phyloP scores from a whole-genome alignment of 2,113 vertebrate genomes.

The Recurvirostra avosetta region DNA sequence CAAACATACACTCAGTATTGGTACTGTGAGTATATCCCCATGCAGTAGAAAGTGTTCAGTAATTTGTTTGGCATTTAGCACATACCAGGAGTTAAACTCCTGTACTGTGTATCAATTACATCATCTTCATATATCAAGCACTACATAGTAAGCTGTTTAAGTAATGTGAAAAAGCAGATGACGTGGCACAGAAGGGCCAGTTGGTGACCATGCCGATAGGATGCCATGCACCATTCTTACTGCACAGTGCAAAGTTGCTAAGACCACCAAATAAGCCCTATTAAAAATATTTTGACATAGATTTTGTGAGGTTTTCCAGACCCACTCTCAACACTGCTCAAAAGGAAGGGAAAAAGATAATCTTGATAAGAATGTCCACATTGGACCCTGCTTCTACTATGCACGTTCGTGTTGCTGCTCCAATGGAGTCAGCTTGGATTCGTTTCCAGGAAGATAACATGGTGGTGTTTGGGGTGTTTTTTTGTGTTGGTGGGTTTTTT shows the following conservation, averaged over 20 bases:
- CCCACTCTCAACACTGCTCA: constrained; percentile 13
- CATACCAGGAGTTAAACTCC: not conserved
- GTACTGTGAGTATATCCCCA: not conserved
- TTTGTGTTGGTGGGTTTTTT: not conserved
- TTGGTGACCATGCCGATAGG: not conserved
- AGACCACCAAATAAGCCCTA: not conserved
- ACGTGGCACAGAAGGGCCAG: not conserved
- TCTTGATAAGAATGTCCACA: not conserved
- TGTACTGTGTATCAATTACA: not conserved
- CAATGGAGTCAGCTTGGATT: constrained; percentile 39
- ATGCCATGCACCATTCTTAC: not conserved
- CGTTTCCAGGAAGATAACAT: not conserved
- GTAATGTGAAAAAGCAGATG: not conserved
- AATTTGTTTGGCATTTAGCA: not conserved
- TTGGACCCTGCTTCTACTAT: not conserved
- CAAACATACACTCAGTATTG: rapidly evolving
- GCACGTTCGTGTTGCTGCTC: constrained; percentile 19
- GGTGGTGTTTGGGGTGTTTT: not conserved
- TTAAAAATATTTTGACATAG: constrained; percentile 47
- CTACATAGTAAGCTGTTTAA: not conserved
- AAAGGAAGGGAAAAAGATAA: not conserved
- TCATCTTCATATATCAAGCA: not conserved
- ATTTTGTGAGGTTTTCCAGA: constrained; percentile 54
- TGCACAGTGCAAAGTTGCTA: not conserved
- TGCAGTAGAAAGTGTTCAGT: not conserved